Evolutionary conservation across 2,113 vertebrate species (phyloP).

Genomic region (Rana temporaria): DNA sequence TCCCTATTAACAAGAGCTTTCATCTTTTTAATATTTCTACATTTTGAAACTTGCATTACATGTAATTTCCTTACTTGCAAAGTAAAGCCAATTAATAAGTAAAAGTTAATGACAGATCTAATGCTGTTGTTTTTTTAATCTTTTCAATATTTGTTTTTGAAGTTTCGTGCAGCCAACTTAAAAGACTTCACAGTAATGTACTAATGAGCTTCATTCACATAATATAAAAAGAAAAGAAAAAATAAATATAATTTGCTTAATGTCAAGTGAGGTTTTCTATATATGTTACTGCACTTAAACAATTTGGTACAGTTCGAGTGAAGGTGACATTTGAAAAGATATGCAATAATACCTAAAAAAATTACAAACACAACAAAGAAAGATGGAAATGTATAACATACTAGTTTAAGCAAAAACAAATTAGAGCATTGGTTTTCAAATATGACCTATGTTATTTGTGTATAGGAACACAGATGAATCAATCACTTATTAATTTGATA

Average conservation of each 20-base stretch:
- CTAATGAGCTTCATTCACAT: slow-evolving; percentile 60
- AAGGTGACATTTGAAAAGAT: slow-evolving; percentile 9
- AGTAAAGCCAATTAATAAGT: slow-evolving; percentile 50
- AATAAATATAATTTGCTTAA: slow-evolving; percentile 43
- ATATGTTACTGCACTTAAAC: slow-evolving; percentile 13
- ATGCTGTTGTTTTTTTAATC: slow-evolving; percentile 58
- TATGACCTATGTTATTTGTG: too few relatives aligned
- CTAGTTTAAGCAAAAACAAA: too few relatives aligned
- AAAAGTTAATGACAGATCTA: slow-evolving; percentile 60
- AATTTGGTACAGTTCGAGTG: slow-evolving; percentile 3
- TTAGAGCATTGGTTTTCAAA: too few relatives aligned
- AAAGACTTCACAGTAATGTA: slow-evolving; percentile 55
- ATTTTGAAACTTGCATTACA: slow-evolving; percentile 52
- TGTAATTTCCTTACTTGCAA: slow-evolving; percentile 46
- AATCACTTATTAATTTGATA: too few relatives aligned
- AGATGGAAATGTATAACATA: too few relatives aligned
- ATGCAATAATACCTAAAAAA: too few relatives aligned
- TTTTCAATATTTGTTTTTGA: slow-evolving; percentile 58
- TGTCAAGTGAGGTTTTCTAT: slow-evolving; percentile 49
- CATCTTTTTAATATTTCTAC: slow-evolving; percentile 53
- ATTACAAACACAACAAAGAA: too few relatives aligned
- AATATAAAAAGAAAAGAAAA: slow-evolving; percentile 52
- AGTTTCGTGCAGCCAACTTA: slow-evolving; percentile 56
- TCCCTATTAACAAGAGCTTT: slow-evolving; percentile 54
- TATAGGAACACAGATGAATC: too few relatives aligned